These are phyloP conservation scores for Recurvirostra avosetta DNA, from an alignment of 2,113 vertebrate genomes.

Conservation along the genomic window DNA sequence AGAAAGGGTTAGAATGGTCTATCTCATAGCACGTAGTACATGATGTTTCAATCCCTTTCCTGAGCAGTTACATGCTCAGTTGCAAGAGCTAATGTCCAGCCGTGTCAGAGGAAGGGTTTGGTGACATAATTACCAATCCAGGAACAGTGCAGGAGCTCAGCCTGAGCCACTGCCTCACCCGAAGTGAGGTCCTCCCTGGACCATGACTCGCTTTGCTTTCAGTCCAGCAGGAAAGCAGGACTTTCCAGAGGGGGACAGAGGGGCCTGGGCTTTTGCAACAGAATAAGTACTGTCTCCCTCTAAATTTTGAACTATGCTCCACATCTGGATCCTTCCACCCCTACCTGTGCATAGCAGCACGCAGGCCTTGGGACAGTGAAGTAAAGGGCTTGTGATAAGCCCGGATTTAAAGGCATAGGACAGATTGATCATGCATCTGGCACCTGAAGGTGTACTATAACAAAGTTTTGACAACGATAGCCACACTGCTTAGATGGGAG, in stretches of 20 bases:
- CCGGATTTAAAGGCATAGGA: neutral
- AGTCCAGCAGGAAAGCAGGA: neutral
- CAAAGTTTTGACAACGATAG: neutral
- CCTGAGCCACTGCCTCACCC: neutral
- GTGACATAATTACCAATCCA: neutral
- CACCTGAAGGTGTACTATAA: neutral
- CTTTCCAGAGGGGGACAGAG: neutral
- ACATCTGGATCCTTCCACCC: neutral
- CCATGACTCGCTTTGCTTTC: neutral
- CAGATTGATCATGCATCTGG: neutral
- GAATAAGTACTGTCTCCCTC: neutral
- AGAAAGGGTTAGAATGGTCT: neutral
- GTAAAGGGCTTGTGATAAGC: neutral
- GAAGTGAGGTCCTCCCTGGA: fast-evolving
- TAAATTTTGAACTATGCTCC: neutral
- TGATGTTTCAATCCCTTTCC: neutral
- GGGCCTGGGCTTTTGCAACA: neutral
- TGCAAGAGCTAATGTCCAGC: neutral
- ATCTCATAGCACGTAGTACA: neutral
- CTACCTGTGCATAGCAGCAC: neutral
- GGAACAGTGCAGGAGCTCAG: neutral
- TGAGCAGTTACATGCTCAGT: neutral
- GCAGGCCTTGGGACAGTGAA: neutral
- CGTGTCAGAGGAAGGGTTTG: neutral
- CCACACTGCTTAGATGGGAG: neutral